These are phyloP conservation scores for Brachionus asplanchnoidis DNA, from an alignment of 1,140 invertebrate genomes.

Conservation along the genomic window DNA sequence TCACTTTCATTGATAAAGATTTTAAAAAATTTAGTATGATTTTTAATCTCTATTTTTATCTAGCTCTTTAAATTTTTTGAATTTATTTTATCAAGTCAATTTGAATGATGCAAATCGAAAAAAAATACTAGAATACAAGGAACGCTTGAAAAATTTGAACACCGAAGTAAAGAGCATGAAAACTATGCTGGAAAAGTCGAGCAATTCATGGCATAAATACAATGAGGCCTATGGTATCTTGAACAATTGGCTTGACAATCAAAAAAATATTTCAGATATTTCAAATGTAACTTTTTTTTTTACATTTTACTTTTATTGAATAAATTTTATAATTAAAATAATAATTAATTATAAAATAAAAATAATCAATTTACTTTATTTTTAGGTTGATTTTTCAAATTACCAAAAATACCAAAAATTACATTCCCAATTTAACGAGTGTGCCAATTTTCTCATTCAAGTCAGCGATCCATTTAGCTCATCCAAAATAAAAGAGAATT, in stretches of 20 bases:
- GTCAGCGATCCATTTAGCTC: background rate
- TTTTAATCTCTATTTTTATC: background rate
- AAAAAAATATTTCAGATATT: background rate
- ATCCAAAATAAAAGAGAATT: conserved; percentile 6
- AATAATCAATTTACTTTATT: background rate
- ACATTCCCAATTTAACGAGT: conserved; percentile 41
- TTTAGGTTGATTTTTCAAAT: conserved; percentile 10
- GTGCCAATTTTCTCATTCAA: conserved; percentile 34
- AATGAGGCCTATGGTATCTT: background rate
- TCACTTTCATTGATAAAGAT: conserved; percentile 30
- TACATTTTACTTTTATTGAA: background rate
- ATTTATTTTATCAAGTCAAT: background rate
- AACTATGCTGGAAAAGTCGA: conserved; percentile 38
- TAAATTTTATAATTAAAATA: too few relatives aligned
- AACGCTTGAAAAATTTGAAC: conserved; percentile 9
- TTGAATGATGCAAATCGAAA: conserved; percentile 1
- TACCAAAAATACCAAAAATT: conserved; percentile 40
- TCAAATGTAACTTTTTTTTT: background rate
- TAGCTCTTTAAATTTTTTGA: background rate
- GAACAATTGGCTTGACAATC: conserved; percentile 1
- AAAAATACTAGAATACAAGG: background rate
- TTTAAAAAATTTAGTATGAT: conserved; percentile 21
- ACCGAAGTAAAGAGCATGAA: conserved; percentile 30
- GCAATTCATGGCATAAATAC: background rate
- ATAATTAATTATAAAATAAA: background rate